Conservation (phyloP, 30 jellyfish, hydroid and myxozoan genomes). For the Chrysaora quinquecirrha region DNA sequence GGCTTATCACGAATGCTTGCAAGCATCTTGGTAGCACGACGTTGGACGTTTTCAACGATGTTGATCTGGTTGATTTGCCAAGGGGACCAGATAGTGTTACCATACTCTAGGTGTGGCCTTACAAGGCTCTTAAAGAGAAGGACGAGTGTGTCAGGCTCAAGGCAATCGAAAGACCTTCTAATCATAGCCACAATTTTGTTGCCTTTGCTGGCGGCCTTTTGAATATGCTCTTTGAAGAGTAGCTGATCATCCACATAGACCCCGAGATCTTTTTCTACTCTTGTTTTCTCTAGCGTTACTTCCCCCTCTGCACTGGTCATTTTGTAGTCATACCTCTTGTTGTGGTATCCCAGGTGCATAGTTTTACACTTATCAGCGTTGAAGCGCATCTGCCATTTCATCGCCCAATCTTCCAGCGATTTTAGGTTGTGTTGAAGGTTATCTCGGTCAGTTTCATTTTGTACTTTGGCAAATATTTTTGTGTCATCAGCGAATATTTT, state of each 20-base stretch:
- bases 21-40: too few species aligned
- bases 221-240: constrained; percentile 14
- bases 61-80: too few species aligned
- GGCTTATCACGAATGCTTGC: too few species aligned
- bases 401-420: background rate
- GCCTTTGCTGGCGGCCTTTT: constrained; percentile 23
- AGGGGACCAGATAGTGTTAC: background rate
- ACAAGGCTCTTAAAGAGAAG: background rate
- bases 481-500: constrained; percentile 34
- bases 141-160: background rate
- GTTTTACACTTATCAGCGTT: constrained; percentile 8
- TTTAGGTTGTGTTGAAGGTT: constrained; percentile 1
- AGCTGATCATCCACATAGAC: constrained; percentile 14
- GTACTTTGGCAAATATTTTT: background rate
- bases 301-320: constrained; percentile 6
- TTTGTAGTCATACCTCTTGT: constrained; percentile 6
- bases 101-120: constrained; percentile 3
- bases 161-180: constrained; percentile 10
- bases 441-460: constrained; percentile 5
- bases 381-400: background rate
- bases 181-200: constrained; percentile 4
- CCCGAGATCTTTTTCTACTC: constrained; percentile 15
- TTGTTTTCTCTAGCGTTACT: constrained; percentile 14
- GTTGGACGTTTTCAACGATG: too few species aligned
- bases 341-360: constrained; percentile 20